phyloP scores from a whole-genome alignment of 2,888 invertebrate species.

The Sialis fuliginosa region DNA sequence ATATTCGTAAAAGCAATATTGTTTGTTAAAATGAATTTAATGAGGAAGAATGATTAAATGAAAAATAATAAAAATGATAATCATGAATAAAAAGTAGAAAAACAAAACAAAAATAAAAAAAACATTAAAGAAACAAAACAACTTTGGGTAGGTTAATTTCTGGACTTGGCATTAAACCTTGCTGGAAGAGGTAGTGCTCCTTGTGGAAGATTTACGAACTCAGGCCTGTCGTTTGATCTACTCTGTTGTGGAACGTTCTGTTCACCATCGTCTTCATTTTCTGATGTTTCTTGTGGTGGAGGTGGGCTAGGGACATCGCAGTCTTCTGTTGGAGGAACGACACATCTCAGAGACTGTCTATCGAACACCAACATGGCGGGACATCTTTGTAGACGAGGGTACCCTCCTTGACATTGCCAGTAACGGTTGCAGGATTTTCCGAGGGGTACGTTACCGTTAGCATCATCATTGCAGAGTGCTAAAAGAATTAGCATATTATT shows the following conservation, averaged over 20 bases:
- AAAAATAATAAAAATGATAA: too few species aligned
- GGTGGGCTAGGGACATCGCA: conserved; percentile 71
- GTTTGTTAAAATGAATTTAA: too few species aligned
- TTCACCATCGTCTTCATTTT: conserved; percentile 21
- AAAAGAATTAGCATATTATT: conserved; percentile 16
- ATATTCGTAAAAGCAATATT: too few species aligned
- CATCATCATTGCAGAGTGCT: conserved; percentile 82
- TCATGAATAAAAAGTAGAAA: too few species aligned
- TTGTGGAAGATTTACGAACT: conserved; percentile 21
- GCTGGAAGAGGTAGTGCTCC: conserved; percentile 23
- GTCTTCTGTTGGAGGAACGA: conserved; percentile 78
- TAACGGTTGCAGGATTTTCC: conserved; percentile 87
- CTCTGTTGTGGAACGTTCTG: conserved; percentile 21
- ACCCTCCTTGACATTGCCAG: conserved; percentile 89
- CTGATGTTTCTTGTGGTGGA: conserved; percentile 41
- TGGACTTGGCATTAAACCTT: conserved; percentile 13
- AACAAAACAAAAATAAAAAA: too few species aligned
- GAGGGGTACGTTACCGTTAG: conserved; percentile 79
- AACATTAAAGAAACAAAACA: too few species aligned
- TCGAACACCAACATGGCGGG: conserved; percentile 85
- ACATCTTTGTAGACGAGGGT: conserved; percentile 77
- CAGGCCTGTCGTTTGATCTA: conserved; percentile 7
- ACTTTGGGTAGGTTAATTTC: background rate
- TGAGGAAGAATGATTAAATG: too few species aligned
- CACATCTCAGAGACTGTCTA: conserved; percentile 59